Base-by-base conservation (phyloP, 2,797 vertebrate species). In the Spinibarbus caldwelli region DNA sequence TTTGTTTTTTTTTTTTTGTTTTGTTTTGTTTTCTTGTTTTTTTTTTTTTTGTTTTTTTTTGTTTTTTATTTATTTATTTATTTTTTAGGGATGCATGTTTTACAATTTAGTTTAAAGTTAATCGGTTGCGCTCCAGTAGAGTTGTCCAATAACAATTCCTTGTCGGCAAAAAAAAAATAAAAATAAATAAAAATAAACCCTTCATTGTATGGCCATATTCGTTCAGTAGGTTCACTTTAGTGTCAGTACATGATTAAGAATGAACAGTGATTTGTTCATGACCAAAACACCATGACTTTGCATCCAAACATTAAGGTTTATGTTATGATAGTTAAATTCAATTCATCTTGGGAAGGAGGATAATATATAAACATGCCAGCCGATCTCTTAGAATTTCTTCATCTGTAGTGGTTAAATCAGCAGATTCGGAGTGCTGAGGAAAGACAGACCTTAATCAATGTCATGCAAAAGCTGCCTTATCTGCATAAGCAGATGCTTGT, bases 391-490 rank as follows among this genome's bases (percentile, higher is more conserved):
- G 64, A 71, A 77, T 76, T 34, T 75, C 3, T 49, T 70, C 45
- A 49, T 84, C 57, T 88, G 78, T 89, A 90, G 86, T 68, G 49
- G 88, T 90, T 64, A 83, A 84, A 93, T 94, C 93, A 93, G 91
- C 92, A 92, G 85, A 92, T 90, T 88, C 52, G 82, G 47, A 89
- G 89, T 67, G 84, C 89, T 88, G 87, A 88, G 88, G 84, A 88
- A 92, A 85, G 90, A 88, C 72, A 84, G 88, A 71, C 78, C 80
- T 86, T 87, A 93, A 94, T 95, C 94, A 94, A 84, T 93, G 89
- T 91, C 87, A 92, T 84, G 90, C 88, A 90, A 91, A 90, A 75
- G 85, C 82, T 66, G 84, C 89, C 91, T 94, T 95, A 95, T 95
- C 94, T 88, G 79, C 89, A 71, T 84, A 52, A 82, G 89, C 93